phyloP scores from a whole-genome alignment of 1,140 invertebrate species.

The Triops cancriformis region DNA sequence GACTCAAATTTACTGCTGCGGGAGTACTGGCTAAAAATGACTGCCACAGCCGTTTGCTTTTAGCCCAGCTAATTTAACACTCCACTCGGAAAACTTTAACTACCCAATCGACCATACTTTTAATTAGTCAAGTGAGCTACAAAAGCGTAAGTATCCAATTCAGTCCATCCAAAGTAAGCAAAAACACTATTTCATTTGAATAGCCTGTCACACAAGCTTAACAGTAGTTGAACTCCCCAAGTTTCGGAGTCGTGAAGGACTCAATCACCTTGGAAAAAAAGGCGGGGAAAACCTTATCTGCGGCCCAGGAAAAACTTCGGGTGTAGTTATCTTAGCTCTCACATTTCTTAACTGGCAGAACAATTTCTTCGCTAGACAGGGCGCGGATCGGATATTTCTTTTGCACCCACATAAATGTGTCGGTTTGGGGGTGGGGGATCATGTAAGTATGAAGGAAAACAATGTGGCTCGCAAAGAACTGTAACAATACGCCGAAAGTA shows the following conservation, averaged over 20 bases:
- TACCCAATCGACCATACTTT: neutral
- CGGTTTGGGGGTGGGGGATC: neutral
- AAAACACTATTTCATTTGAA: too few species aligned
- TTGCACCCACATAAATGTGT: neutral
- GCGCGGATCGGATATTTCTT: neutral
- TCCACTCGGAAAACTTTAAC: neutral
- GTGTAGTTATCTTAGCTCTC: neutral
- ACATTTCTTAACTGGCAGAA: neutral
- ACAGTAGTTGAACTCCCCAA: too few species aligned
- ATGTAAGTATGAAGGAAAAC: neutral
- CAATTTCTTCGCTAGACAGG: conserved; percentile 1
- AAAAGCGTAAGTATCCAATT: neutral
- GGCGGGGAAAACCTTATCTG: neutral
- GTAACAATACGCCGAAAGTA: neutral
- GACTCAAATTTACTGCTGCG: too few species aligned
- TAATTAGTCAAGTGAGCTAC: neutral
- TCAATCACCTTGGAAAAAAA: too few species aligned
- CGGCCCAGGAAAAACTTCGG: neutral
- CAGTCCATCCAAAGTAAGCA: too few species aligned
- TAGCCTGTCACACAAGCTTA: too few species aligned
- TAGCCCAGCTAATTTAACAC: neutral
- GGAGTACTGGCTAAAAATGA: neutral
- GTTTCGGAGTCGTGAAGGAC: too few species aligned
- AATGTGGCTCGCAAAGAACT: neutral
- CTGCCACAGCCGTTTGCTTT: neutral